Base-by-base conservation (phyloP, 2,888 invertebrate species). In the Neoitamus cyanurus region DNA sequence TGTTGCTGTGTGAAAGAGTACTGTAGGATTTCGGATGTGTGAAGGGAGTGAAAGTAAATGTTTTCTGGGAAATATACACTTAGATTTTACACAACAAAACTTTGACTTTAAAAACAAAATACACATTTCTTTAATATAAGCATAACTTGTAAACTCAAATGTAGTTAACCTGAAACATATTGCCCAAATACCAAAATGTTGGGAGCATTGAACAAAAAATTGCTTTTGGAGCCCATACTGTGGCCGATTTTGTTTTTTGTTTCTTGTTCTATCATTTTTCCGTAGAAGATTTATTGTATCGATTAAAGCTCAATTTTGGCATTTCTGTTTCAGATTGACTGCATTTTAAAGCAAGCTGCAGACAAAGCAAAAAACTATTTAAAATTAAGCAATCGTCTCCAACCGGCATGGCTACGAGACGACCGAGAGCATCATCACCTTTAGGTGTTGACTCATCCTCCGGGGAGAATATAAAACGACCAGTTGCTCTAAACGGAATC, bases 401-500 rank as follows among this genome's bases (percentile, higher is more conserved):
- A 75, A 9, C 15, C 13, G 69, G 25, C 28, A 86, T 86, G 86
- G 75, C 85, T 58, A 70, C 85, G 3, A 85, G 85, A 83, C 70
- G 86, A 46, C 85, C 85, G 34, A 70, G 85, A 78, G 83, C 84
- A 68, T 83, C 85, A 28, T 86, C 86, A 6, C 86, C 86, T 13
- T 58, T 83, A 34, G 34, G 48, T 36, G 83, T 34, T 36, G 83
- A 83, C n/a, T 73, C 73, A 31, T 83, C 83, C 4, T 46, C 73
- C 7, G 83, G 46, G 31, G 86, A 86, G 13, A 86, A 78, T n/a
- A 77, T 82, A 30, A 84, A 85, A 78, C 73, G 83, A 48, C 84
- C 85, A 36, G 85, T 85, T 30, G 85, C 85, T 4, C 34, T 86
- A 1, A 92, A 92, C 87, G 92, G 92, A 68, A 91, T 92, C 69